Evolutionary conservation across 2,888 invertebrate species (phyloP), one percentile per base, ranked within the genome.

Genomic region (Pseudococcus longispinus): DNA sequence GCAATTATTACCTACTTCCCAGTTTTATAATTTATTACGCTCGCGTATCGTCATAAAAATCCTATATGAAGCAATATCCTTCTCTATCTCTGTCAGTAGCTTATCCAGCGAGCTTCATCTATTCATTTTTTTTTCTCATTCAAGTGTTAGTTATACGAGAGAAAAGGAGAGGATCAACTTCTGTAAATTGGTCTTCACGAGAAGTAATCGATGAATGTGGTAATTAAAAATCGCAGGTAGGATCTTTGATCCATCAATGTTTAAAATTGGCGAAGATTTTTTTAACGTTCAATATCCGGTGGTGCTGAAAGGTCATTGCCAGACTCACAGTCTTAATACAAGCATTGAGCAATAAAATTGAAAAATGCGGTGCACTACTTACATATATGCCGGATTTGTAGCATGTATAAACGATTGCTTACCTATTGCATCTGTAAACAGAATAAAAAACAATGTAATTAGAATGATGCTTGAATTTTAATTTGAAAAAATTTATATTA

Each of bases 351-450:
- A 1, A 23, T 2, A 9, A 23, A 23, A 60, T 23, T 60, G 6
- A 11, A 70, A 70, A 70, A 70, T 70, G 18, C 11, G 15, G 70
- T 29, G 70, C 70, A 70, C 70, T 29, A 70, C 70, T 70, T 70
- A 70, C 70, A 4, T 29, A 29, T 9, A 29, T 70, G 29, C 26
- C 3, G 15, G 23, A 60, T 11, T 23, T 11, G 20, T 60, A 65
- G 26, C 26, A 18, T 70, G 29, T 4, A 15, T 13, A 29, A 80
- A 37, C 18, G 46, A 26, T 74, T 26, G 86, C 86, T 86, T 86
- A 86, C 86, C 86, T 86, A 86, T 86, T 51, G 86, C 46, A 86
- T 86, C 86, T 86, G 86, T 51, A 74, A 86, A 51, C 86, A 86
- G 37, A 86, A 80, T 1, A 86, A 86, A 46, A 29, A 44, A 80